Evolutionary conservation across 2,888 invertebrate genomes (phyloP), one percentile per base, ranked within the genome.

Genomic region (Euplagia quadripunctaria): DNA sequence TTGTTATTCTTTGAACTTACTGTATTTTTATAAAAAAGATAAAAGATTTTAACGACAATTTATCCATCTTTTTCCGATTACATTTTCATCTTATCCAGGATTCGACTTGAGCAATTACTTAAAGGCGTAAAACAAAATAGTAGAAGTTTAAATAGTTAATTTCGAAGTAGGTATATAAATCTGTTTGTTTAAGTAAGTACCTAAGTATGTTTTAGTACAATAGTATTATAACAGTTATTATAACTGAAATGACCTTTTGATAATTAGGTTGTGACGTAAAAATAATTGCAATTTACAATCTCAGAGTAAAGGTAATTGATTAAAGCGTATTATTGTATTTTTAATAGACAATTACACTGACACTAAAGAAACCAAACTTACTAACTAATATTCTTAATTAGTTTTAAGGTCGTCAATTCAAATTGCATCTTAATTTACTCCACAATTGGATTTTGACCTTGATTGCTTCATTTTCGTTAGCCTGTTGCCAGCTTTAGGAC

Each of bases 231-330:
- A 52, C 20, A 58, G 58, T 58, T 58, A 20, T 58, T 0, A 11
- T 20, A 17, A 31, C 12, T 61, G 11, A 4, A 31, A 7, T 58
- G 4, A 20, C 20, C 11, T 58, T 58, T 58, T 20, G 9, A 58
- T 20, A 20, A 20, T 58, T 58, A 58, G 8, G 0, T 52, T 51
- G 52, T 51, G 63, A 63, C 63, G 61, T 11, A 58, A 41, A 41
- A 72, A 55, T 20, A n/a, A 63, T 61, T 42, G n/a, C 61, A 16
- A 68, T 68, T 66, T 46, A 41, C 14, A 68, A 72, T 68, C 42
- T 63, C 16, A 58, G 16, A 43, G 51, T n/a, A 64, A 55, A 55
- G 46, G 66, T 63, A 31, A 69, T 63, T 55, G 9, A 20, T 65
- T 65, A 46, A 46, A 20, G 46, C 65, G 46, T 20, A n/a, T 12